phyloP scores from a whole-genome alignment of 2,113 vertebrate genomes.

The Misgurnus anguillicaudatus region DNA sequence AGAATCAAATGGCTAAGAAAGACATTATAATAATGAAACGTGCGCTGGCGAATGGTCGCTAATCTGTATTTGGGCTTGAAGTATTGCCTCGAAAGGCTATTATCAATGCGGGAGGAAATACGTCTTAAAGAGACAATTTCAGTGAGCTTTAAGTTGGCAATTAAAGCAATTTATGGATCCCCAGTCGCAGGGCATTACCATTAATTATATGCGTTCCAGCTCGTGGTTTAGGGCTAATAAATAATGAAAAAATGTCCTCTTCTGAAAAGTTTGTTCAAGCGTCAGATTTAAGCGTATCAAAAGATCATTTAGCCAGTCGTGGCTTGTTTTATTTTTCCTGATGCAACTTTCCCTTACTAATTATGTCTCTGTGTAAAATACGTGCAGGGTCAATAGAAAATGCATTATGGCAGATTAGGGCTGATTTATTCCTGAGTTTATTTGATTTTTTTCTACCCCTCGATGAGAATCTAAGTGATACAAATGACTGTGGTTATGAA shows the following conservation, averaged over 20 bases:
- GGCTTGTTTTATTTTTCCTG: background rate
- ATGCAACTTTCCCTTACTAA: background rate
- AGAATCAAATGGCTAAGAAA: constrained; percentile 1
- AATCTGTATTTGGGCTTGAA: constrained; percentile 16
- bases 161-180: constrained; percentile 48
- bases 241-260: constrained; percentile 54
- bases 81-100: constrained; percentile 16
- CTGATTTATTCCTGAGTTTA: background rate
- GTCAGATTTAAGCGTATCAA: constrained; percentile 4
- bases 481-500: background rate
- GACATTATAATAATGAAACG: constrained; percentile 1
- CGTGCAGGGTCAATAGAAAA: too few species aligned
- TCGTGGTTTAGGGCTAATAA: constrained; percentile 56
- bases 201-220: constrained; percentile 60
- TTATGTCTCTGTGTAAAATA: too few species aligned
- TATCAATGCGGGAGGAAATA: constrained; percentile 18
- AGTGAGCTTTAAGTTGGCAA: constrained; percentile 40
- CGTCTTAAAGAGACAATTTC: constrained; percentile 31
- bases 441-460: background rate
- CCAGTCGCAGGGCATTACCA: constrained; percentile 54
- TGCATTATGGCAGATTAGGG: background rate
- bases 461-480: background rate
- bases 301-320: background rate
- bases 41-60: background rate
- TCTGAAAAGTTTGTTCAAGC: constrained; percentile 26